phyloP scores from a whole-genome alignment of 2,797 vertebrate species.

The Eleutherodactylus coqui region DNA sequence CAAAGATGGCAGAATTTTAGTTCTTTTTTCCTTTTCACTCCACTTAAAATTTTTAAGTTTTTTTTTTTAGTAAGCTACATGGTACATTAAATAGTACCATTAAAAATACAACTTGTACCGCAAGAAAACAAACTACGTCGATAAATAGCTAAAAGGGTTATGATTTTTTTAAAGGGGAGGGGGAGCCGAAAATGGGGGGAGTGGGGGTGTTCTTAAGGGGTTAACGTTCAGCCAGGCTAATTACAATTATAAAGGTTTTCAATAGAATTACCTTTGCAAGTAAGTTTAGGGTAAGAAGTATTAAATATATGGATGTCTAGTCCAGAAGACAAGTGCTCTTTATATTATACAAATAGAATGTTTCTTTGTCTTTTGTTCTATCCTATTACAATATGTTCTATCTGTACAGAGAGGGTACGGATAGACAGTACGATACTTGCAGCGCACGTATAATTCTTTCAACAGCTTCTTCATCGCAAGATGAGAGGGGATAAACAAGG shows the following conservation, averaged over 20 bases:
- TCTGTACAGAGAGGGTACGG: not conserved
- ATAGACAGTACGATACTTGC: not conserved
- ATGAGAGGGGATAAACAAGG: constrained; percentile 35
- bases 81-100: no score
- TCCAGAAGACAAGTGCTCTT: not conserved
- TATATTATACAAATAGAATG: not conserved
- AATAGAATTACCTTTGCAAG: constrained; percentile 6
- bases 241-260: constrained; percentile 21
- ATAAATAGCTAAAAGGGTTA: no score
- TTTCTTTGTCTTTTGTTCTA: not conserved
- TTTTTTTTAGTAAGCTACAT: no score
- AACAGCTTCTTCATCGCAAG: constrained; percentile 6
- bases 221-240: constrained; percentile 26
- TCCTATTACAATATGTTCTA: not conserved
- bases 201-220: no score
- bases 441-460: constrained; percentile 1
- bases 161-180: no score
- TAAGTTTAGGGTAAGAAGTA: not conserved
- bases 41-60: no score
- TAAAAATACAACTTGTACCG: no score
- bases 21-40: no score
- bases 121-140: no score
- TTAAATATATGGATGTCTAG: constrained; percentile 13
- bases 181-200: no score
- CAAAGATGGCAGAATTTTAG: no score